Evolutionary conservation across 2,113 vertebrate genomes (phyloP).

Genomic region (Dascyllus trimaculatus): DNA sequence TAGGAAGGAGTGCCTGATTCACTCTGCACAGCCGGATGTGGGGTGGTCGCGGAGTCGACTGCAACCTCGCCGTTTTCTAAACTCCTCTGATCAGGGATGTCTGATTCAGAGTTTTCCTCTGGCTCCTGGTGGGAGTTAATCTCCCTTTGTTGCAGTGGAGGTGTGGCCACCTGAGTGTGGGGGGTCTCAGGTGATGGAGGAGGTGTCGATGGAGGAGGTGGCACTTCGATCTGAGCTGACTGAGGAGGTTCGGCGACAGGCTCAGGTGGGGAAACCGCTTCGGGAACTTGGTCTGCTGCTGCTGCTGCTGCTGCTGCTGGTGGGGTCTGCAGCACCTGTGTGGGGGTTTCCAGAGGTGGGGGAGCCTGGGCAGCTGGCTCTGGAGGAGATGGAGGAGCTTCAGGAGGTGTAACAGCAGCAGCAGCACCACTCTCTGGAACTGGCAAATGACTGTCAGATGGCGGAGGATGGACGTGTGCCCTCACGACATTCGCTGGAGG

Average conservation of each 20-base stretch:
- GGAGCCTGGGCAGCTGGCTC: constrained; percentile 25
- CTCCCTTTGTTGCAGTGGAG: background rate
- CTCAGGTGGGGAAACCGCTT: constrained; percentile 41
- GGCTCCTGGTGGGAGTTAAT: constrained; percentile 41
- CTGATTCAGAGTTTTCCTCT: constrained; percentile 68
- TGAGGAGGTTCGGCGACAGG: constrained; percentile 23
- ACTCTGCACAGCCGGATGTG: background rate
- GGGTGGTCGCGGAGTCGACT: background rate
- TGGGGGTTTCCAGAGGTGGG: background rate
- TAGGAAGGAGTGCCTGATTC: background rate
- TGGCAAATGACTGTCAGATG: constrained; percentile 42
- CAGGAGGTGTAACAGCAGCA: constrained; percentile 13
- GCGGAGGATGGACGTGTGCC: constrained; percentile 72
- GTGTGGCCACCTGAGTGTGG: background rate
- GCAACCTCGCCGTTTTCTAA: background rate
- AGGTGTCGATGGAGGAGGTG: constrained; percentile 49
- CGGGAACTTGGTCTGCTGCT: background rate
- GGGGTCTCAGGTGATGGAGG: constrained; percentile 47
- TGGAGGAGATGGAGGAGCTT: constrained; percentile 12
- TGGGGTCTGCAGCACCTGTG: constrained; percentile 5
- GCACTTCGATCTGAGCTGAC: constrained; percentile 8
- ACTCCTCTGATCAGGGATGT: constrained; percentile 10
- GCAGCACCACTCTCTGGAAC: constrained; percentile 31
- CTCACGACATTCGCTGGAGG: constrained; percentile 51
- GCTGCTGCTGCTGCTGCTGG: too few species aligned